A percentile compares a stretch with the other conserved stretches of the same genome.
Conservation (phyloP, 2,113 vertebrate genomes). For the Propithecus coquereli region DNA sequence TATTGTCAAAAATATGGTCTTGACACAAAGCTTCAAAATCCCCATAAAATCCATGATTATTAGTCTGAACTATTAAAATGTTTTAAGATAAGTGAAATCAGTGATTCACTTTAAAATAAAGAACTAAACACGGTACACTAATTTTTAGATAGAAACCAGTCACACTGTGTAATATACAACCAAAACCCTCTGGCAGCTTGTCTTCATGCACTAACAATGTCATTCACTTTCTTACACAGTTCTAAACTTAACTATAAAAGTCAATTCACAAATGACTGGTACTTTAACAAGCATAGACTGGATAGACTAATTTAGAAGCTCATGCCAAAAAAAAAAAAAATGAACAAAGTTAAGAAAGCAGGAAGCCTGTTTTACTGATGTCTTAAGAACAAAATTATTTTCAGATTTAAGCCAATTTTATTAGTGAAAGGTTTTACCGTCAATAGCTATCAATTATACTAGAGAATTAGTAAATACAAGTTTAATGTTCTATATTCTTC, state of each 20-base stretch:
- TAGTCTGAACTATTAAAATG: constrained; percentile 83
- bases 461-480: constrained; percentile 58
- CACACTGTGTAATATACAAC: constrained; percentile 47
- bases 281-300: constrained; percentile 70
- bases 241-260: constrained; percentile 52
- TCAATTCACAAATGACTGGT: constrained; percentile 73
- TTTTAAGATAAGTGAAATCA: constrained; percentile 83
- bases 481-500: constrained; percentile 50
- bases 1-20: constrained; percentile 79
- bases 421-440: constrained; percentile 61
- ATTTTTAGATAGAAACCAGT: constrained; percentile 74
- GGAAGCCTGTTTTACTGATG: constrained; percentile 59
- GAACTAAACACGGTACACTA: constrained; percentile 59
- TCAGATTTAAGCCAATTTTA: constrained; percentile 69
- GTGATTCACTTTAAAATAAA: constrained; percentile 78
- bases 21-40: constrained; percentile 80
- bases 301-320: constrained; percentile 72
- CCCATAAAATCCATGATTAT: constrained; percentile 81
- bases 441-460: constrained; percentile 50
- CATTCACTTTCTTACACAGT: constrained; percentile 53
- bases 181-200: constrained; percentile 50
- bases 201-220: constrained; percentile 62
- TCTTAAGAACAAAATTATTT: constrained; percentile 67
- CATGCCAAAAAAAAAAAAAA: constrained; percentile 71
- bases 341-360: constrained; percentile 73